Evolutionary conservation across 2,113 vertebrate species (phyloP).

Genomic region (Entosphenus tridentatus): DNA sequence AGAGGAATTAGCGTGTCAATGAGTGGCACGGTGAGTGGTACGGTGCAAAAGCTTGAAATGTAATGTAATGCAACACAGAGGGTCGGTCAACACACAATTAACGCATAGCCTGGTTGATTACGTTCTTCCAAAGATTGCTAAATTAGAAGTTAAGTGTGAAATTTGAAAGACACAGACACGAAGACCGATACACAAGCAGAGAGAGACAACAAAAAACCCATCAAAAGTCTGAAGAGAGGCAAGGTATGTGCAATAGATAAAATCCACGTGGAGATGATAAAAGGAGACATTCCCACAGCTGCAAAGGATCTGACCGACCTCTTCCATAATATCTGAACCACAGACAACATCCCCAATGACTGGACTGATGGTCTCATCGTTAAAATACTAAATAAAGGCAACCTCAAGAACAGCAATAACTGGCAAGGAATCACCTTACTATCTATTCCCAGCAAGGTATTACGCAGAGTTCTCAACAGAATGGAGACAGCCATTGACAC

Average conservation of each 20-base stretch:
- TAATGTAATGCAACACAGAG: too few relatives aligned
- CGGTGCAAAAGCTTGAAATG: too few relatives aligned
- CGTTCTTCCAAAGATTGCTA: too few relatives aligned
- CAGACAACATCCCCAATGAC: background rate
- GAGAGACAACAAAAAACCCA: too few relatives aligned
- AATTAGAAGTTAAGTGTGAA: too few relatives aligned
- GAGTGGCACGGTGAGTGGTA: too few relatives aligned
- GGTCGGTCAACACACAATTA: too few relatives aligned
- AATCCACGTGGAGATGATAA: background rate
- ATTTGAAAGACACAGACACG: too few relatives aligned
- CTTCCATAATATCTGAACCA: background rate
- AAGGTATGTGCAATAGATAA: background rate
- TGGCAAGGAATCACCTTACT: background rate
- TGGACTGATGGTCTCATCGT: background rate
- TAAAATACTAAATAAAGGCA: background rate
- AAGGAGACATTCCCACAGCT: background rate
- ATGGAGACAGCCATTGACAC: background rate
- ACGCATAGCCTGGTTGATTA: too few relatives aligned
- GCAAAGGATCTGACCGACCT: background rate
- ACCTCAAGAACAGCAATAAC: background rate
- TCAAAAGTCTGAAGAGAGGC: background rate
- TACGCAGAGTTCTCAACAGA: background rate
- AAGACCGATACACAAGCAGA: too few relatives aligned
- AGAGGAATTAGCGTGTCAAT: too few relatives aligned
- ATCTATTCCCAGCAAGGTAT: background rate